Evolutionary conservation across 1,140 invertebrate genomes (phyloP), one percentile per base, ranked within the genome.

Genomic region (Eubasilissa regina): DNA sequence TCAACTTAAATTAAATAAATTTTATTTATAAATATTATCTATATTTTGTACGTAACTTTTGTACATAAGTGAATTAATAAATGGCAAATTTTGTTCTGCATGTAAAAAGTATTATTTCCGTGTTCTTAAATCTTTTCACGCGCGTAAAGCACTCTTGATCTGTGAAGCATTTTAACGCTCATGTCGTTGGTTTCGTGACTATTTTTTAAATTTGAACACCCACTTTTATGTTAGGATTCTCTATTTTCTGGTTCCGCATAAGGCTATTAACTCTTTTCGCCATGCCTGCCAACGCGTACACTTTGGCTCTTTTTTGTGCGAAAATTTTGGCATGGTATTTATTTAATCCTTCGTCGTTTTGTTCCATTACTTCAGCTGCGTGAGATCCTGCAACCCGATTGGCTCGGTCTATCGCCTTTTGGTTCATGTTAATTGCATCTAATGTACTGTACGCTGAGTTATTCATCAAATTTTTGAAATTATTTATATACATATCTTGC

Each of bases 141-240:
- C 25, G 6, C 25, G 25, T 35, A 35, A 35, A 6, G 6, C 25
- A 6, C 25, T 3, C 25, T 35, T 35, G 25, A 35, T 6, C 25
- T 6, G 25, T 35, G 25, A 35, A 35, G 25, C 25, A 6, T 35
- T 35, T 6, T 35, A 6, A 35, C 25, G 25, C 25, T 74, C 72
- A 74, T n/a, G 55, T 56, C 53, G n/a, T 25, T 12, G 45, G 51
- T 47, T 77, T 76, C 58, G 76, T 82, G 21, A 80, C 68, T 8
- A 77, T 83, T 74, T 83, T 83, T 9, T 64, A 80, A 19, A 83
- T 77, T 68, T 76, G 73, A 8, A 83, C 76, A n/a, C 72, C 79
- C 9, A 62, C 73, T 51, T 72, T 73, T 74, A 73, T 80, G 45
- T 83, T 79, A 0, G 81, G 79, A 56, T 60, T 62, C 10, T 75